phyloP scores from a whole-genome alignment of 2,797 vertebrate species.

The Emydoidea blandingii region DNA sequence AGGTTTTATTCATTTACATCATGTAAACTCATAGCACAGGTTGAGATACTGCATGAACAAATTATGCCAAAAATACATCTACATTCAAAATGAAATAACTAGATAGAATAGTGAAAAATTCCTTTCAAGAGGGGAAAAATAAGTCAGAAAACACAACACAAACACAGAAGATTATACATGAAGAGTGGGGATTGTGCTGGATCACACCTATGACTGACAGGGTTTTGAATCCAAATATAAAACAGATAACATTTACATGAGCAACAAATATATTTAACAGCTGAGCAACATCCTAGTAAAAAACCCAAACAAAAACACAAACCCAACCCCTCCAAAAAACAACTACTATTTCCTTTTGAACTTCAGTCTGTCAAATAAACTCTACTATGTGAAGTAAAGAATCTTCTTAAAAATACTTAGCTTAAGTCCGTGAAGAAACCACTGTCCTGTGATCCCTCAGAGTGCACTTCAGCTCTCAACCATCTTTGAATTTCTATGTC shows the following conservation, averaged over 20 bases:
- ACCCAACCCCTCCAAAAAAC: too few species aligned
- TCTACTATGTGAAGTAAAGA: not conserved
- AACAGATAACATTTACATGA: not conserved
- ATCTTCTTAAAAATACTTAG: not conserved
- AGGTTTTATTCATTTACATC: not conserved
- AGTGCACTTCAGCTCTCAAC: not conserved
- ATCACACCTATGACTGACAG: not conserved
- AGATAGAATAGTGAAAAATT: not conserved
- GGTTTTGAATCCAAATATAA: not conserved
- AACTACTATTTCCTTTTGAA: not conserved
- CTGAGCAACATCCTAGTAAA: not conserved
- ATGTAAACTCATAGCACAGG: constrained; percentile 1
- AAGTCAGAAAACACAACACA: not conserved
- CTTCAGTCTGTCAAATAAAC: not conserved
- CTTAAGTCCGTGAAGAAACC: not conserved
- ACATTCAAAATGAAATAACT: not conserved
- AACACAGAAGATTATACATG: not conserved
- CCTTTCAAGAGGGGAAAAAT: not conserved
- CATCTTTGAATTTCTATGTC: not conserved
- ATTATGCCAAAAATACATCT: not conserved
- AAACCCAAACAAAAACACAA: not conserved
- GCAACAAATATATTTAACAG: not conserved
- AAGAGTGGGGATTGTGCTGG: not conserved
- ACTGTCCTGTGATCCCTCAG: not conserved
- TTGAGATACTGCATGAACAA: not conserved